Base-by-base conservation (phyloP, 2,888 invertebrate genomes). In the Hyles lineata region DNA sequence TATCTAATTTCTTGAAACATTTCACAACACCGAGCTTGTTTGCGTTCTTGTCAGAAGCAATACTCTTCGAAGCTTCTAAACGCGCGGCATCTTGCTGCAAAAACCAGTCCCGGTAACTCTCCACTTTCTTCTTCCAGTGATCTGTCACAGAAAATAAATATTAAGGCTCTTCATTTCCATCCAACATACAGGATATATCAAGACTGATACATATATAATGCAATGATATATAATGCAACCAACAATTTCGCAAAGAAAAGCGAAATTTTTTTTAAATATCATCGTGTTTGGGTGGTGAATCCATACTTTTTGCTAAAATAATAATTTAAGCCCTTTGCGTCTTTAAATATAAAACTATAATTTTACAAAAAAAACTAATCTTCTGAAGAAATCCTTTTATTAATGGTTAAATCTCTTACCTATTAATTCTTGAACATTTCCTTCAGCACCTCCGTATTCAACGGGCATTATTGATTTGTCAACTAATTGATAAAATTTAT, bases 51-150 rank as follows among this genome's bases (percentile, higher is more conserved):
- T 67, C 15, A 6, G 67, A 21, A 11, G 50, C 67, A 50, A 43
- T 15, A 17, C 43, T 21, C 17, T 67, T 43, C 15, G 43, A 21
- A 5, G 21, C 67, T 15, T 67, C 67, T 1, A 21, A 17, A 6
- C 23, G 15, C 7, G 23, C 15, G 43, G 21, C 4, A 62, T 71
- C 62, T 76, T 83, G 81, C 73, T 80, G 75, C 61, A 83, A 71
- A 76, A 83, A 83, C 83, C 81, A 83, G 77, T 82, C 80, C 23
- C 83, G 76, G 60, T 83, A 83, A 55, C 81, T 80, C 88, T 83
- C 77, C 90, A 91, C 83, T 90, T 93, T 71, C 89, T 89, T 79
- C 82, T 83, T 80, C 84, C 84, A 81, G 76, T 83, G 74, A 77
- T 83, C 83, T 83, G 82, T n/a, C 17, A 55, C 5, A 55, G 3